Base-by-base conservation (phyloP, 2,113 vertebrate species). In the Butorides virescens region DNA sequence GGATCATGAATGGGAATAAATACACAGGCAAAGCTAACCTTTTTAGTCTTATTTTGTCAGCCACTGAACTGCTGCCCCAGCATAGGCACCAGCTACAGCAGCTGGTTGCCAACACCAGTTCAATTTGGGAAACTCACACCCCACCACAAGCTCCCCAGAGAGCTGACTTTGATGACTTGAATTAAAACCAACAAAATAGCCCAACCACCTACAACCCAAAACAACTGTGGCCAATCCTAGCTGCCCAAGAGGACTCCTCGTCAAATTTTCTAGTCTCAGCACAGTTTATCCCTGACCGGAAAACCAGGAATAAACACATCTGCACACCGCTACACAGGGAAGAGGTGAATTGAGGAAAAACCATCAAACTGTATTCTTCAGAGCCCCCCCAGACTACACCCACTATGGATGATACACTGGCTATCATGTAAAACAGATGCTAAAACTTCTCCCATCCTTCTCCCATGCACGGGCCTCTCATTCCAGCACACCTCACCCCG, bases 281-380 rank as follows among this genome's bases (percentile, higher is more conserved):
- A 78, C 13, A 22, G 25, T 26, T 63, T 67, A 42, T 30, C 11
- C 37, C n/a, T 29, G 17, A 29, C 9, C 39, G 78, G 52, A 66
- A 52, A 85, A 47, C 9, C 16, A 27, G 26, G 36, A 75, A 75
- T 39, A 36, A 66, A 66, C 11, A n/a, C 0, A 63, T 15, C 47
- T 58, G 47, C 30, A 19, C 10, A n/a, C 4, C 1, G 0, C 27
- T 36, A 4, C 19, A 39, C 8, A 37, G 34, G 32, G 68, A 36
- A 56, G 25, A 71, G 39, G 22, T 21, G 19, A 27, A 15, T 1
- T 56, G 47, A 65, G 46, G 34, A 34, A 37, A 53, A 37, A 7
- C 2, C 4, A 0, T 30, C 0, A 0, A 49, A 26, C 18, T 6
- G 7, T 19, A 3, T 9, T 23, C 16, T 47, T 39, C 50, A 58